Evolutionary conservation across 2,113 vertebrate genomes (phyloP).

Genomic region (Merops nubicus): DNA sequence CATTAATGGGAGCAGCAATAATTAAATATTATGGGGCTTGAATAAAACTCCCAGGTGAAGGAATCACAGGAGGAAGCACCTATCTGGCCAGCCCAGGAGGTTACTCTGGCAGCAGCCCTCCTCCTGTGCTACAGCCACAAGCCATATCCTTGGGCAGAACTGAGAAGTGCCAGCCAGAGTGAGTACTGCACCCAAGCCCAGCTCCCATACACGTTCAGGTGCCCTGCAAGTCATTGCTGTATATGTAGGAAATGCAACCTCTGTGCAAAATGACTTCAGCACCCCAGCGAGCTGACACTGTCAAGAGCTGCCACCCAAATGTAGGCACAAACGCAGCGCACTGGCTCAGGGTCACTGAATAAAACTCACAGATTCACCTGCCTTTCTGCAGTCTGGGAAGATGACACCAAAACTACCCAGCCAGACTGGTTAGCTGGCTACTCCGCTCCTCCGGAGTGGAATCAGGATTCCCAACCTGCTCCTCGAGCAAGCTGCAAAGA

Average conservation of each 20-base stretch:
- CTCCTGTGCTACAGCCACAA: neutral
- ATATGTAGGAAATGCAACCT: neutral
- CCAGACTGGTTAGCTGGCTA: neutral
- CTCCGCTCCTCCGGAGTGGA: neutral
- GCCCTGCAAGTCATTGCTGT: neutral
- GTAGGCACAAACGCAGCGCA: neutral
- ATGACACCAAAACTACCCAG: neutral
- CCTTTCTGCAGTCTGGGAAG: neutral
- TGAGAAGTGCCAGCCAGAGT: neutral
- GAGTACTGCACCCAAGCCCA: neutral
- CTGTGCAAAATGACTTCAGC: neutral
- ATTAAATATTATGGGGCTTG: neutral
- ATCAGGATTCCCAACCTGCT: neutral
- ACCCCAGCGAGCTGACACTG: neutral
- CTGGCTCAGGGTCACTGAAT: neutral
- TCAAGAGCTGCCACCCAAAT: neutral
- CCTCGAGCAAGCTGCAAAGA: neutral
- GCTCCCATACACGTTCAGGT: fast-evolving
- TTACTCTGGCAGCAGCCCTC: neutral
- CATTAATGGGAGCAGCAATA: neutral
- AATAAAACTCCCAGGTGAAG: neutral
- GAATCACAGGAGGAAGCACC: neutral
- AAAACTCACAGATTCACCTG: neutral
- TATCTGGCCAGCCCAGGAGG: neutral
- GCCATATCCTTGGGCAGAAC: neutral